These are phyloP conservation scores for Erpetoichthys calabaricus DNA, from an alignment of 2,797 vertebrate species.

Conservation along the genomic window DNA sequence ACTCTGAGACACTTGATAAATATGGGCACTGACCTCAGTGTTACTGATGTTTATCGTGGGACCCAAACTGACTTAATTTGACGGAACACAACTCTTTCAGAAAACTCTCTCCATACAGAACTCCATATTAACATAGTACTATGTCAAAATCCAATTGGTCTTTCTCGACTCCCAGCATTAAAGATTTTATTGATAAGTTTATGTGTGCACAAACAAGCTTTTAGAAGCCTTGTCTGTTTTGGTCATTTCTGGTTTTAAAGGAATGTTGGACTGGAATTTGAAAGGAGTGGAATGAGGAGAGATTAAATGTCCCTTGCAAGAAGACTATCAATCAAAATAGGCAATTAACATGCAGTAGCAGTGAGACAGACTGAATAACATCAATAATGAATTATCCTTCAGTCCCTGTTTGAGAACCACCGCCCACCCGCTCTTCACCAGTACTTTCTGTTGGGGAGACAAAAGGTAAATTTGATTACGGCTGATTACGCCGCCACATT, in stretches of 20 bases:
- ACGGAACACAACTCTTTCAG: too few relatives aligned
- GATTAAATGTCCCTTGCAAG: constrained; percentile 1
- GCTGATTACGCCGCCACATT: constrained; percentile 44
- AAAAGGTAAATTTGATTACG: constrained; percentile 39
- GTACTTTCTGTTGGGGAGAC: constrained; percentile 19
- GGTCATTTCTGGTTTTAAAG: background rate
- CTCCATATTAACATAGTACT: too few relatives aligned
- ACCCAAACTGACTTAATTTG: too few relatives aligned
- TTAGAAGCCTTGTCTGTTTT: background rate
- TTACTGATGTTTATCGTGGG: too few relatives aligned
- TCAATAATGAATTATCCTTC: constrained; percentile 17
- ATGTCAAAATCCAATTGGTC: too few relatives aligned
- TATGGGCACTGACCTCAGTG: too few relatives aligned
- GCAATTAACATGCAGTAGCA: constrained; percentile 20
- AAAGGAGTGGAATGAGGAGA: background rate
- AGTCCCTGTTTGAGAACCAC: too few relatives aligned
- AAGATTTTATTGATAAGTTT: background rate
- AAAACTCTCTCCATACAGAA: too few relatives aligned
- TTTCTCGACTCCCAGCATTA: too few relatives aligned
- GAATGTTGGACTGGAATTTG: background rate
- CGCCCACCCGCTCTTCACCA: too few relatives aligned
- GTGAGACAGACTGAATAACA: background rate
- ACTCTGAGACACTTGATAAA: too few relatives aligned
- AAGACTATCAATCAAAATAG: constrained; percentile 14
- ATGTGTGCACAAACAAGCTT: background rate